A percentile compares a stretch with the other conserved stretches of the same genome.
phyloP scores from a whole-genome alignment of 2,113 vertebrate genomes.

The Nothocercus nigrocapillus region DNA sequence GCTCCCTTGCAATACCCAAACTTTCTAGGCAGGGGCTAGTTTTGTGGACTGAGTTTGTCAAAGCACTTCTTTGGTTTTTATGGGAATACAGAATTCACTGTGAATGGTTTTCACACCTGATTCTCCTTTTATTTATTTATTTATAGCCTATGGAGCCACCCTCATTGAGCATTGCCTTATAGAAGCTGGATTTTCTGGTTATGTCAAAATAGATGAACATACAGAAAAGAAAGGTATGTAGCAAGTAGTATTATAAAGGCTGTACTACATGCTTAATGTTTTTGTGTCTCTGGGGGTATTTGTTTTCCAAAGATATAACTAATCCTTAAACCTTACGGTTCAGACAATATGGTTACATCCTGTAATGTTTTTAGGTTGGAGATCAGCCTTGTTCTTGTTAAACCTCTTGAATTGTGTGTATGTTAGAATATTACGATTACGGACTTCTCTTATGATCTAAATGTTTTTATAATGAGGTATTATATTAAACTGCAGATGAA shows the following conservation, averaged over 20 bases:
- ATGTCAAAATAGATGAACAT: conserved; percentile 84
- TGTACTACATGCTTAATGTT: neutral
- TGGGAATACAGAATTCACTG: neutral
- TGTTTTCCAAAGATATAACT: neutral
- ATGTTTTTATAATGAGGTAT: neutral
- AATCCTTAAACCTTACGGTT: neutral
- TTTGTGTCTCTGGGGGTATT: neutral
- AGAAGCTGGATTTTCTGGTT: conserved; percentile 84
- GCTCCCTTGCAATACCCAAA: neutral
- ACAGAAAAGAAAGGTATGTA: conserved; percentile 78
- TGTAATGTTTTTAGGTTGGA: neutral
- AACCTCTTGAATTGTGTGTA: neutral
- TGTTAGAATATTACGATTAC: neutral
- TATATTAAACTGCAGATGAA: neutral
- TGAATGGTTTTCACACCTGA: neutral
- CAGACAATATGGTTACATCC: neutral
- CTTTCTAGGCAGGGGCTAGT: neutral
- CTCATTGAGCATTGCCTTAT: conserved; percentile 95
- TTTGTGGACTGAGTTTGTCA: neutral
- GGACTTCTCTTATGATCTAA: neutral
- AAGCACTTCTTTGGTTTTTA: neutral
- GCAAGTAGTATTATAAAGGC: neutral
- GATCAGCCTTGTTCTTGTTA: neutral
- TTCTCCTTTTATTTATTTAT: neutral
- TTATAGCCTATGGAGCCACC: conserved; percentile 89